phyloP scores from a whole-genome alignment of 2,797 vertebrate species.

The Halcyon badia region DNA sequence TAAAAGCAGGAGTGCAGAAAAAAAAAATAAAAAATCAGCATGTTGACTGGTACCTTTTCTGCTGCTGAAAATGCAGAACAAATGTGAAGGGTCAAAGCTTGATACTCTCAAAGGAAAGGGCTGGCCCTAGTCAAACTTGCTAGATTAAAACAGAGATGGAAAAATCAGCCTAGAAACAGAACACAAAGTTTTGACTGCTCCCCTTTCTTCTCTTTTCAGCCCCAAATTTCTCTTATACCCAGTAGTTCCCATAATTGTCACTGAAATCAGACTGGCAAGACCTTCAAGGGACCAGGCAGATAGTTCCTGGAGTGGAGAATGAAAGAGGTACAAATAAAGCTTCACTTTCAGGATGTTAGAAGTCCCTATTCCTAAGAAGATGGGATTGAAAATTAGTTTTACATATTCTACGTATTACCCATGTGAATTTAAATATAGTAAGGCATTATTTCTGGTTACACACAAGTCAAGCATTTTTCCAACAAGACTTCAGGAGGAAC shows the following conservation, averaged over 20 bases:
- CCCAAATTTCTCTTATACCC: neutral
- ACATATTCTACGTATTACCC: neutral
- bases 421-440: neutral
- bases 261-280: neutral
- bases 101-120: neutral
- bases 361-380: neutral
- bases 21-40: neutral
- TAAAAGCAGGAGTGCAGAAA: neutral
- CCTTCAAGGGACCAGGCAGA: neutral
- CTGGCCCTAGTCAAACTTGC: neutral
- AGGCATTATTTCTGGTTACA: slow-evolving; percentile 1
- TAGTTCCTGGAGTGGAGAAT: neutral
- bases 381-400: neutral
- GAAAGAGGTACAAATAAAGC: neutral
- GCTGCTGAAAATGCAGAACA: slow-evolving; percentile 21
- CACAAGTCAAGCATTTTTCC: neutral
- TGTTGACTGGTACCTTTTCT: neutral
- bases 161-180: neutral
- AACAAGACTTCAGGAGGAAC: neutral
- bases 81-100: neutral
- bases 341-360: neutral
- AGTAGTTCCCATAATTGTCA: neutral
- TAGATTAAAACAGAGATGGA: neutral
- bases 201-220: neutral
- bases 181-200: neutral